Conservation (phyloP, 2,113 vertebrate species). For the Argyrosomus japonicus region DNA sequence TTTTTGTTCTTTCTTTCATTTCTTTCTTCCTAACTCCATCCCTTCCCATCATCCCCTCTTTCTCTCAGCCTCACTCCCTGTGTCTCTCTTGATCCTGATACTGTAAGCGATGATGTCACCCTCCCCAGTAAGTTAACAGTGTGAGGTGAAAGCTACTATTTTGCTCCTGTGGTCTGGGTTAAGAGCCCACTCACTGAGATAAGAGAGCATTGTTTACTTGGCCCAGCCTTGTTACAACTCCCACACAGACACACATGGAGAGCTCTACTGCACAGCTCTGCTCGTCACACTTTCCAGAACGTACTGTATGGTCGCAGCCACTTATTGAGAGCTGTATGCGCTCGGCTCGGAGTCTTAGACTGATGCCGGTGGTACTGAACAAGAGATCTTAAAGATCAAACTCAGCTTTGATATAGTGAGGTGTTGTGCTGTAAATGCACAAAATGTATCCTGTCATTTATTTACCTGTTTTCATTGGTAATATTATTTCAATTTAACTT, state of each 20-base stretch:
- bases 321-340: conserved; percentile 22
- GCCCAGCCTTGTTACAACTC: conserved; percentile 62
- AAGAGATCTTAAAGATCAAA: conserved; percentile 19
- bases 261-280: conserved; percentile 34
- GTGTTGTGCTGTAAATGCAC: background rate
- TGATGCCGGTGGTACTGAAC: background rate
- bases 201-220: conserved; percentile 73
- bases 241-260: conserved; percentile 64
- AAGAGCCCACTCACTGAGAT: conserved; percentile 67
- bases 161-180: conserved; percentile 57
- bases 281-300: conserved; percentile 56
- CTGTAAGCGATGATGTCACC: conserved; percentile 38
- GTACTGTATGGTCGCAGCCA: conserved; percentile 20
- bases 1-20: background rate
- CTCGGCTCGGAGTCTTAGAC: background rate
- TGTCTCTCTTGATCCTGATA: conserved; percentile 15
- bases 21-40: background rate
- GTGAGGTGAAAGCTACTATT: conserved; percentile 60
- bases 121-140: conserved; percentile 30
- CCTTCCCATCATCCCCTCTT: background rate
- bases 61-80: background rate
- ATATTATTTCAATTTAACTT: background rate
- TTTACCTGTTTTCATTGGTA: background rate
- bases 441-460: background rate
- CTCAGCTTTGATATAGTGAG: background rate